A percentile compares a stretch with the other conserved stretches of the same genome.
phyloP scores from a whole-genome alignment of 2,888 invertebrate species.

The Hydrotaea diabolus region DNA sequence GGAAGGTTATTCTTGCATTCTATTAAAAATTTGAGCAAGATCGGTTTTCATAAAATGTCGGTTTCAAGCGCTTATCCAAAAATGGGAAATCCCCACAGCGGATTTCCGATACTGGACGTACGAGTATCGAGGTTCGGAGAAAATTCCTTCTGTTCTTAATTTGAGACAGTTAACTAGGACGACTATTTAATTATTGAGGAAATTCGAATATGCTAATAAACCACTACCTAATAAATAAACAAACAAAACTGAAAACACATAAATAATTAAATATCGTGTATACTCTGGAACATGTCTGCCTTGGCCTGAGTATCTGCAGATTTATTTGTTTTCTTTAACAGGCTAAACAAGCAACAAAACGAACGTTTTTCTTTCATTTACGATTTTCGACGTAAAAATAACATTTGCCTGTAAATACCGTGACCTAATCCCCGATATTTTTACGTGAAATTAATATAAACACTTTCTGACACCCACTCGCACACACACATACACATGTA shows the following conservation, averaged over 20 bases:
- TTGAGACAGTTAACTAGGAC: too few species aligned
- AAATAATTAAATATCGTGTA: constrained; percentile 6
- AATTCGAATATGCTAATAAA: background rate
- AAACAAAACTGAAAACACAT: too few species aligned
- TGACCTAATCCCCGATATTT: constrained; percentile 10
- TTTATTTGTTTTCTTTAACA: constrained; percentile 6
- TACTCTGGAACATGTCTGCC: background rate
- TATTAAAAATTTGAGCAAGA: too few species aligned
- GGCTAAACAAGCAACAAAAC: background rate
- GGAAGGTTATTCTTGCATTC: too few species aligned
- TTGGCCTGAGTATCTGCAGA: background rate
- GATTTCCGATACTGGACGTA: too few species aligned
- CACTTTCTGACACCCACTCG: background rate
- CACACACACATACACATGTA: background rate
- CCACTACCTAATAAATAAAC: background rate
- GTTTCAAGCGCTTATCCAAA: too few species aligned
- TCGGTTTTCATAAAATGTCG: too few species aligned
- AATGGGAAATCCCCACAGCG: too few species aligned
- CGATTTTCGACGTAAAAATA: background rate
- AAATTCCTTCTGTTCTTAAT: too few species aligned
- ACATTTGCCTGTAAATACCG: constrained; percentile 4
- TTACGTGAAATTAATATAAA: constrained; percentile 18
- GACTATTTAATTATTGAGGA: too few species aligned
- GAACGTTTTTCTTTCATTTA: background rate
- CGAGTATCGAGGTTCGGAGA: too few species aligned